A percentile compares a stretch with the other conserved stretches of the same genome.
Conservation (phyloP, 2,797 vertebrate genomes). For the Danionella dracula region DNA sequence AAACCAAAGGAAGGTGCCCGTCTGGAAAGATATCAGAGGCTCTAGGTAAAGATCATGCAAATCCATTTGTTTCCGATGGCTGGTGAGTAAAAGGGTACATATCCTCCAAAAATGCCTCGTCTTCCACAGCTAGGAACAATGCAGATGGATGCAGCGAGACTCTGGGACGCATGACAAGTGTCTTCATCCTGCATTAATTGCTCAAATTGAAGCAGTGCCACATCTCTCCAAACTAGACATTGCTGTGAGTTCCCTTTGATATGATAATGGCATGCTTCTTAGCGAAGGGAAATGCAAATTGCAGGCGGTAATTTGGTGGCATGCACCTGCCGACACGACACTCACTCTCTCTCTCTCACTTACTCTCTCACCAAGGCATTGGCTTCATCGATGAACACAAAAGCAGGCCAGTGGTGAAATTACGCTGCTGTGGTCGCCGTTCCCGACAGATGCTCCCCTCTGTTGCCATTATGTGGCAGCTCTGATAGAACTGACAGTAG, state of each 20-base stretch:
- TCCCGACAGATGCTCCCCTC: constrained; percentile 81
- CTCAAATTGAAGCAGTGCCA: constrained; percentile 99
- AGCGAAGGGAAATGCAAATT: constrained; percentile 95
- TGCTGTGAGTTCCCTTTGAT: constrained; percentile 97
- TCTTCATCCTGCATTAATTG: constrained; percentile 99
- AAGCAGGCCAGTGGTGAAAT: constrained; percentile 83
- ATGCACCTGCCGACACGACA: constrained; percentile 96
- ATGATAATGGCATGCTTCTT: constrained; percentile 99
- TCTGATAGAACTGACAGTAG: constrained; percentile 72
- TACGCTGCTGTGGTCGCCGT: constrained; percentile 76
- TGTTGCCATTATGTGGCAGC: constrained; percentile 75
- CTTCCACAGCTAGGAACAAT: constrained; percentile 79
- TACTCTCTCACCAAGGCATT: constrained; percentile 34
- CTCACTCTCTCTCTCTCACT: constrained; percentile 64
- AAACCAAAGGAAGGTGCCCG: neutral
- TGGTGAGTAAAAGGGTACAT: constrained; percentile 26
- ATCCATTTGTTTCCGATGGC: constrained; percentile 35
- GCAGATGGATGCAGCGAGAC: constrained; percentile 80
- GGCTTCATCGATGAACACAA: constrained; percentile 65
- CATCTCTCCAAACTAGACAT: constrained; percentile 92
- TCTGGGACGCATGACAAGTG: constrained; percentile 83
- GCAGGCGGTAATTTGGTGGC: constrained; percentile 96
- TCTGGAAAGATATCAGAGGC: constrained; percentile 13
- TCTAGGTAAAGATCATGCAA: constrained; percentile 37
- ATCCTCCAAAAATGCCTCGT: constrained; percentile 33